Percentiles rank a stretch among this genome's conserved stretches.
Evolutionary conservation across 35 echinoderm and acorn worm species (phyloP).

Genomic region (Patiria miniata): DNA sequence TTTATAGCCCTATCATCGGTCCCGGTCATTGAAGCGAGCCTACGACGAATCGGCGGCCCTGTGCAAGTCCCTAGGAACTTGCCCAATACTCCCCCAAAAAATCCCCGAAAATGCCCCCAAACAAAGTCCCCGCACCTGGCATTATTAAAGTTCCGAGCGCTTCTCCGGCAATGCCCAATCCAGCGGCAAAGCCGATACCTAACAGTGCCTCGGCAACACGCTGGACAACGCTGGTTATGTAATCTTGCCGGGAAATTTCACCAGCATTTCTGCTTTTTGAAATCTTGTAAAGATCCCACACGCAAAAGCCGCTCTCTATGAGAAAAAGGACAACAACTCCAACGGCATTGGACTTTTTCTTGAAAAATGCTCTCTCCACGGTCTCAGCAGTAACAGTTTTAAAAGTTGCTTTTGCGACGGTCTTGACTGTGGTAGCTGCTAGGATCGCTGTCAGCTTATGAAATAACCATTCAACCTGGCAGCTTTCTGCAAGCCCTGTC

Average conservation of each 20-base stretch:
- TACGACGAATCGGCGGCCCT: not conserved
- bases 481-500: too few relatives aligned
- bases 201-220: not conserved
- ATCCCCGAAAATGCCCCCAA: not conserved
- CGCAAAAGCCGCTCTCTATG: not conserved
- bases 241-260: not conserved
- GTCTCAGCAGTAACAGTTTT: not conserved
- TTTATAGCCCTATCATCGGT: not conserved
- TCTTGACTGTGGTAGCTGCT: not conserved
- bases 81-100: not conserved
- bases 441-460: not conserved
- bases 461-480: slow-evolving; percentile 9
- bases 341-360: not conserved
- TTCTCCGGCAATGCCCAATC: not conserved
- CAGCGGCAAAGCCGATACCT: not conserved
- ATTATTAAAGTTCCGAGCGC: not conserved
- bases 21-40: not conserved
- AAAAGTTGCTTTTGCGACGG: not conserved
- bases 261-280: too few relatives aligned
- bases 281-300: not conserved
- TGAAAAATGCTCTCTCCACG: not conserved
- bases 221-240: not conserved
- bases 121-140: not conserved
- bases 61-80: not conserved
- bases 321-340: not conserved